phyloP scores from a whole-genome alignment of 2,113 vertebrate genomes.

The Malurus melanocephalus region DNA sequence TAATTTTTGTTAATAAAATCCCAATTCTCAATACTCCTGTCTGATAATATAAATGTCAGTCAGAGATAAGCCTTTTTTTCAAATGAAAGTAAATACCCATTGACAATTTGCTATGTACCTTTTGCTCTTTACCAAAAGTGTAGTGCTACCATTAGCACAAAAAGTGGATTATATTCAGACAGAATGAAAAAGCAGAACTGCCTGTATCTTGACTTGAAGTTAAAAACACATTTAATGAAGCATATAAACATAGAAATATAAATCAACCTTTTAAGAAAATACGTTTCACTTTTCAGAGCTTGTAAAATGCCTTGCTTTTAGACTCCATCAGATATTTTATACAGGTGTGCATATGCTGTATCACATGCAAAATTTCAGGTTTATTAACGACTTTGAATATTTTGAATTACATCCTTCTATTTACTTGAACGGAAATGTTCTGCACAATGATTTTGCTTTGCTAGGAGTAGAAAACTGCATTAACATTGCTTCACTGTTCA shows the following conservation, averaged over 20 bases:
- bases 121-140: neutral
- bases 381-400: neutral
- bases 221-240: neutral
- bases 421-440: neutral
- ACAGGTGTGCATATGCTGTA: neutral
- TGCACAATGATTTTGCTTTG: neutral
- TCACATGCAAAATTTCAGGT: neutral
- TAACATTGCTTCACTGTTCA: neutral
- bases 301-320: neutral
- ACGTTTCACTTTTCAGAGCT: neutral
- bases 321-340: neutral
- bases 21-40: neutral
- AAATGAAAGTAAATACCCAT: neutral
- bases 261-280: neutral
- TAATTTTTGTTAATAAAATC: neutral
- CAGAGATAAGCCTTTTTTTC: neutral
- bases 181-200: neutral
- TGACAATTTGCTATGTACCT: neutral
- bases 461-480: neutral
- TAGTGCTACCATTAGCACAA: neutral
- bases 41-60: neutral
- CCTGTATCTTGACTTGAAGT: neutral
- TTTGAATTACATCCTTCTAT: neutral
- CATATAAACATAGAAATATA: neutral
- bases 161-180: neutral